These are phyloP conservation scores for Ciconia maguari DNA, from an alignment of 2,113 vertebrate species.

Conservation along the genomic window DNA sequence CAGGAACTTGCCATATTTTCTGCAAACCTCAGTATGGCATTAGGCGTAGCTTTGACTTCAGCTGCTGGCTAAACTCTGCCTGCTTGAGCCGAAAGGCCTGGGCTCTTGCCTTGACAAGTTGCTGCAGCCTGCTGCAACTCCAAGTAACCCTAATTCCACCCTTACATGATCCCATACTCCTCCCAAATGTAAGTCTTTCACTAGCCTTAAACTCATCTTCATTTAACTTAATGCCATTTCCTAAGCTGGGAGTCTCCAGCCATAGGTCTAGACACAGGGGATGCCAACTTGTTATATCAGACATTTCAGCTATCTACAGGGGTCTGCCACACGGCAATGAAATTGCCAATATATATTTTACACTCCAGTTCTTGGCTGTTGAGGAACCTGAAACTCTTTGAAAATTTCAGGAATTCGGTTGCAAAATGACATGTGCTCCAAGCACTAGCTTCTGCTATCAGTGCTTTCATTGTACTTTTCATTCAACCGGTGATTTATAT, in stretches of 20 bases:
- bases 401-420: not conserved
- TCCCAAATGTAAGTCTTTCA: not conserved
- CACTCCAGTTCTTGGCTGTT: not conserved
- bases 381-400: not conserved
- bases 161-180: not conserved
- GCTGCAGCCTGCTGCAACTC: not conserved
- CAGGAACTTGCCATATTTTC: not conserved
- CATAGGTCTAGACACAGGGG: not conserved
- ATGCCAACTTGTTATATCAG: not conserved
- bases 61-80: not conserved
- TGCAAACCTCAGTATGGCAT: not conserved
- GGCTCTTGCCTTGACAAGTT: not conserved
- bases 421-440: not conserved
- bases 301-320: not conserved
- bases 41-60: not conserved
- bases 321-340: not conserved
- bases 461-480: not conserved
- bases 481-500: not conserved
- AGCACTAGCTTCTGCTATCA: not conserved
- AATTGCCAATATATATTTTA: not conserved
- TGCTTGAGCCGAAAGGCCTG: not conserved
- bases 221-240: not conserved
- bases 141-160: not conserved
- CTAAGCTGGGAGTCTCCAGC: not conserved
- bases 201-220: not conserved